Evolutionary conservation across 2,113 vertebrate species (phyloP).

Genomic region (Myocastor coypus): DNA sequence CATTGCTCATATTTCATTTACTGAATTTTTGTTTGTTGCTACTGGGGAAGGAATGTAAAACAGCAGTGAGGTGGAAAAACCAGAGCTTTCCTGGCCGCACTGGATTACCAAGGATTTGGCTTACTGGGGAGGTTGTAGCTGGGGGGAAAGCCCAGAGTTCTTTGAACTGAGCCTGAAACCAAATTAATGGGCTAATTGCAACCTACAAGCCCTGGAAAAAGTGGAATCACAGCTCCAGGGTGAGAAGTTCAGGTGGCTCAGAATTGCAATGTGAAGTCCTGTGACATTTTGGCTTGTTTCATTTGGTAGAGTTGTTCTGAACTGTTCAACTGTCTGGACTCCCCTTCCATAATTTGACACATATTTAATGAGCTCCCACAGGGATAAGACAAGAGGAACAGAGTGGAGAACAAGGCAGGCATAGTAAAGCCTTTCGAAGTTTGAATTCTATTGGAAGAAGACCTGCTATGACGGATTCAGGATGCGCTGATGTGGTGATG

Average conservation of each 20-base stretch:
- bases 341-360: not conserved
- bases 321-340: not conserved
- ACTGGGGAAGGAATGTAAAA: constrained; percentile 31
- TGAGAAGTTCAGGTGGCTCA: not conserved
- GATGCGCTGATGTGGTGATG: not conserved
- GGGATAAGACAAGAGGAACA: not conserved
- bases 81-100: not conserved
- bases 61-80: not conserved
- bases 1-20: constrained; percentile 79
- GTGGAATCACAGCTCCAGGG: not conserved
- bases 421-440: not conserved
- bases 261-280: not conserved
- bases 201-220: not conserved
- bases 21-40: constrained; percentile 70
- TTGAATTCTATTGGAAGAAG: not conserved
- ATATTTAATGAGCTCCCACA: not conserved
- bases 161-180: constrained; percentile 15
- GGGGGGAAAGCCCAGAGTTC: not conserved
- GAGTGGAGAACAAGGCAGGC: not conserved
- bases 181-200: not conserved
- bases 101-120: not conserved
- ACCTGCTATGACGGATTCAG: not conserved
- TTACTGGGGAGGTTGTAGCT: not conserved
- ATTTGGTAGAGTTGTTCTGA: not conserved
- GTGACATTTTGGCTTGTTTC: not conserved